Conservation (phyloP, 2,888 invertebrate species). For the Germaria angustata region DNA sequence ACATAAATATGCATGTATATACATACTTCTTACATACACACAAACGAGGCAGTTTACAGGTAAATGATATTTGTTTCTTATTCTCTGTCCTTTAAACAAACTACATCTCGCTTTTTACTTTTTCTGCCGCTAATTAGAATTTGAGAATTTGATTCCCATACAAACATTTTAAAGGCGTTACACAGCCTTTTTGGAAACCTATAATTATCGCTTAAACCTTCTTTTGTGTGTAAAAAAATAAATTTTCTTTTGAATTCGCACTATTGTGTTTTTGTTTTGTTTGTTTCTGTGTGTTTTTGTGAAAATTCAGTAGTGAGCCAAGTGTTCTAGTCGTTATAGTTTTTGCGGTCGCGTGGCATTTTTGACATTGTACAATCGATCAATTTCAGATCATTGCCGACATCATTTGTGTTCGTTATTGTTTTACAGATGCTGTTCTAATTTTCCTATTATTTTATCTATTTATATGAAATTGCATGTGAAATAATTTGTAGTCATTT, state of each 20-base stretch:
- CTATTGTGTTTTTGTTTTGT: background rate
- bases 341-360: conserved; percentile 79
- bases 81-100: conserved; percentile 30
- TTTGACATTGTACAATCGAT: conserved; percentile 72
- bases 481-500: conserved; percentile 75
- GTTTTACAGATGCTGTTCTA: conserved; percentile 40
- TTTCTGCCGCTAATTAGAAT: conserved; percentile 65
- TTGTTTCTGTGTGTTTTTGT: too few species aligned
- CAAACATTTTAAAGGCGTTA: conserved; percentile 70
- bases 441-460: conserved; percentile 50
- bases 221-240: conserved; percentile 38
- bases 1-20: background rate
- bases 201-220: conserved; percentile 70
- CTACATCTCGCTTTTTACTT: conserved; percentile 8
- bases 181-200: conserved; percentile 75
- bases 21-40: background rate
- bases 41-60: conserved; percentile 4
- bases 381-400: conserved; percentile 66
- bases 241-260: conserved; percentile 45
- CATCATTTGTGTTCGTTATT: conserved; percentile 47
- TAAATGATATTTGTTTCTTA: conserved; percentile 10
- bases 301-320: conserved; percentile 48
- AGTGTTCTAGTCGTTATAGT: conserved; percentile 12
- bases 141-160: conserved; percentile 32
- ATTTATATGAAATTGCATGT: conserved; percentile 68